These are phyloP conservation scores for Coregonus suidteri DNA, from an alignment of 2,797 vertebrate species.

Conservation along the genomic window DNA sequence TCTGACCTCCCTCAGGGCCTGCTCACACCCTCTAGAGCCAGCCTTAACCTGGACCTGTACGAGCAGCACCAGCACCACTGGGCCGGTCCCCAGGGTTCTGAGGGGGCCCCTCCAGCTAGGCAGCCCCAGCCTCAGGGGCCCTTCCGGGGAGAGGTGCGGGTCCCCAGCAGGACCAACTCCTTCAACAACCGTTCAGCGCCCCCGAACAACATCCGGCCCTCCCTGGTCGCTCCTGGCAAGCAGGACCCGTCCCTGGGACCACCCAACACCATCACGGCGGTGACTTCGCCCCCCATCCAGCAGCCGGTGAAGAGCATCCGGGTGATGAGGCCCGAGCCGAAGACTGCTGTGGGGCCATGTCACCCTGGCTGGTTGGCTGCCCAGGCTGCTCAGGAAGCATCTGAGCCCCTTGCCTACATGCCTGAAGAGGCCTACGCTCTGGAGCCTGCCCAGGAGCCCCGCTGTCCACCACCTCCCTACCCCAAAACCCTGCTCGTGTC, in stretches of 20 bases:
- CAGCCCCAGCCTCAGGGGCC: conserved; percentile 81
- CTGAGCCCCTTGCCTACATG: conserved; percentile 80
- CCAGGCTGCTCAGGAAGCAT: conserved; percentile 73
- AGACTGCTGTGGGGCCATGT: conserved; percentile 94
- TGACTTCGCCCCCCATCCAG: conserved; percentile 93
- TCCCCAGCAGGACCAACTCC: conserved; percentile 91
- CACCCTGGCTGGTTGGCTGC: conserved; percentile 91
- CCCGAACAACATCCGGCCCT: conserved; percentile 75
- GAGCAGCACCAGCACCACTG: conserved; percentile 91
- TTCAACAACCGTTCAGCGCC: conserved; percentile 90
- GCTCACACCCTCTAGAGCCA: conserved; percentile 87
- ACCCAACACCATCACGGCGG: conserved; percentile 92
- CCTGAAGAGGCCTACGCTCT: conserved; percentile 78
- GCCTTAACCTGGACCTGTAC: conserved; percentile 90
- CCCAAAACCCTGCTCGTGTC: conserved; percentile 87
- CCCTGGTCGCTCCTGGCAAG: conserved; percentile 75
- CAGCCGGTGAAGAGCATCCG: conserved; percentile 96
- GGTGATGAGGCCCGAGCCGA: conserved; percentile 94
- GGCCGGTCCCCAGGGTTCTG: conserved; percentile 75
- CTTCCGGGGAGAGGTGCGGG: conserved; percentile 85
- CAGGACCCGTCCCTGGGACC: conserved; percentile 81
- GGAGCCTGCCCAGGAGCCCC: conserved; percentile 82
- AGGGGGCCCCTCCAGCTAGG: conserved; percentile 80
- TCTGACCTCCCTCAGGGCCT: conserved; percentile 85
- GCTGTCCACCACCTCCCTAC: conserved; percentile 92